Percentiles rank a stretch among this genome's conserved stretches.
These are phyloP conservation scores for Macrostomum cliftonense DNA, from an alignment of 2,888 invertebrate species.

Conservation along the genomic window DNA sequence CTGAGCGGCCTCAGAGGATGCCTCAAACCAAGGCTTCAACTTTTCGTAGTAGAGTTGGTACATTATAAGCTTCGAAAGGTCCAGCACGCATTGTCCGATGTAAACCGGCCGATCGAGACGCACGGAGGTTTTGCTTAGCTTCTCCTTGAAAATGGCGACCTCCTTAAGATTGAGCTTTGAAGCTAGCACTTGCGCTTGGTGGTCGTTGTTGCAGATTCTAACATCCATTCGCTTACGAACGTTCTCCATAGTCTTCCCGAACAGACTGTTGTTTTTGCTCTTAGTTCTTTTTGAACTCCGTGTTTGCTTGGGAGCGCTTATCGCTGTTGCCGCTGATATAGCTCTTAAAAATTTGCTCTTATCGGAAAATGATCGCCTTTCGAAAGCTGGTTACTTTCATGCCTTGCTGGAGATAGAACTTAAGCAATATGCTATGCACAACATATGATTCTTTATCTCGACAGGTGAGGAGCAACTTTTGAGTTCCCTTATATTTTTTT, in stretches of 20 bases:
- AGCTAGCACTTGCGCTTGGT: not conserved
- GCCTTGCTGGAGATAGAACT: constrained; percentile 19
- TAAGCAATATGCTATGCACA: constrained; percentile 25
- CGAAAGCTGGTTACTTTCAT: constrained; percentile 15
- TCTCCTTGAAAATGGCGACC: not conserved
- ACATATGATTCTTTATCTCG: constrained; percentile 19
- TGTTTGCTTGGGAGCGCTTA: constrained; percentile 18
- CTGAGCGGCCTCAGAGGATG: not conserved
- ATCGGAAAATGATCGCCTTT: constrained; percentile 19
- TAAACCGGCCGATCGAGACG: constrained; percentile 33
- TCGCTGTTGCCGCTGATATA: constrained; percentile 19
- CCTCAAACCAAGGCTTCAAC: not conserved
- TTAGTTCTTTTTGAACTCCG: constrained; percentile 24
- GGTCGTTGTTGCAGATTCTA: constrained; percentile 12
- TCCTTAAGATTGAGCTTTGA: constrained; percentile 13
- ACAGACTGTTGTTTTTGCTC: not conserved
- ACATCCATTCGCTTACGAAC: constrained; percentile 31
- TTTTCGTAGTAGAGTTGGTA: constrained; percentile 22
- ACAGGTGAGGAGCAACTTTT: constrained; percentile 16
- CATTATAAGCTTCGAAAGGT: constrained; percentile 32
- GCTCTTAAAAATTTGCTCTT: constrained; percentile 20
- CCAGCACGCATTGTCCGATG: constrained; percentile 30
- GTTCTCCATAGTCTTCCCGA: constrained; percentile 25
- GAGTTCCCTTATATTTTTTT: too few species aligned
- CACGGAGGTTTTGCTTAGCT: constrained; percentile 15